Base-by-base conservation (phyloP, 1,140 invertebrate genomes). In the Drosophila melanica region DNA sequence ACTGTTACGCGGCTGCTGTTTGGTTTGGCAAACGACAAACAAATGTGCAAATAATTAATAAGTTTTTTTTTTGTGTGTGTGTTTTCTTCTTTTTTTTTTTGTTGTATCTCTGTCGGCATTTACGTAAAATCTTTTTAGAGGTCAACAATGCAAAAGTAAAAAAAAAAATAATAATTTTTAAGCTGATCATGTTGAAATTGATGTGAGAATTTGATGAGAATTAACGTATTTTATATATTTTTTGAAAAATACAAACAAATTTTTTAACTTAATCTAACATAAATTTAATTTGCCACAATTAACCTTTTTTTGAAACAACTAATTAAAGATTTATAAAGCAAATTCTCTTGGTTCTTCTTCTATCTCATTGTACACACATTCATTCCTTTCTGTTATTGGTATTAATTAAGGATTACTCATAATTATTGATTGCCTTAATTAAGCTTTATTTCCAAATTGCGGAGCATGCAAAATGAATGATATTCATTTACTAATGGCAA, bases 31-130 rank as follows among this genome's bases (percentile, higher is more conserved):
- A 69, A 14, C 35, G 48, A 50, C 23, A 78, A 54, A 39, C 47
- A 77, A 78, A 76, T 81, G 81, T 80, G 66, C 59, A 81, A 85
- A 85, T 87, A 85, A 78, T 87, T 78, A 86, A 81, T 71, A 75
- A 57, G 44, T 4, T 47, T 51, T 60, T 81, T 79, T 79, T 62
- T n/a, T n/a, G n/a, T n/a, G n/a, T n/a, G n/a, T 73, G 39, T 73
- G 39, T 60, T 54, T 30, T 63, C 63, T 57, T 58, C 66, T 57
- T 58, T 63, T 73, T n/a, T n/a, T n/a, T n/a, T n/a, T n/a, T n/a
- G n/a, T n/a, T n/a, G n/a, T n/a, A n/a, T n/a, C n/a, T n/a, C 63
- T 71, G 50, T 37, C 59, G 64, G 63, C 55, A 51, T 68, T 60
- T 63, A 60, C 59, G 37, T 66, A 47, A 50, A 73, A 48, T 54